Evolutionary conservation across 1,140 invertebrate genomes (phyloP).

Genomic region (Melanaphis sacchari): DNA sequence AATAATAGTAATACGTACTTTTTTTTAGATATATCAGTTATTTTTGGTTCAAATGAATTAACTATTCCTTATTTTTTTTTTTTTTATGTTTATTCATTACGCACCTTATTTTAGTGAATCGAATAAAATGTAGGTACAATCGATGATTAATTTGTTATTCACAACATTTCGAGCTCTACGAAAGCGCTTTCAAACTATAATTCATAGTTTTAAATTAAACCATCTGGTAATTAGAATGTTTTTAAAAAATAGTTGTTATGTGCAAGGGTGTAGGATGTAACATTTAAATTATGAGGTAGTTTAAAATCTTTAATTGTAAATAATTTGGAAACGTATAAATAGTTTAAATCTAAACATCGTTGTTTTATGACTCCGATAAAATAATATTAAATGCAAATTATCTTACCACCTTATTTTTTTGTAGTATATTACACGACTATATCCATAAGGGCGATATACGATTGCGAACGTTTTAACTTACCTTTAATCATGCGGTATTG

Average conservation of each 20-base stretch:
- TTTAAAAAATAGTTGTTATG: no score
- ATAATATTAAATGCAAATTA: conserved; percentile 9
- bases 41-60: background rate
- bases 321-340: background rate
- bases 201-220: no score
- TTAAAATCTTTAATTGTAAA: background rate
- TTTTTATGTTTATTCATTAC: background rate
- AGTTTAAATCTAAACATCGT: background rate
- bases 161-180: no score
- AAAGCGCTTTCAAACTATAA: no score
- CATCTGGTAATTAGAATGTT: no score
- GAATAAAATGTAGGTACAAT: background rate
- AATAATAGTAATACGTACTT: background rate
- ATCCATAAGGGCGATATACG: no score
- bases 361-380: background rate
- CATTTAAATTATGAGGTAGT: background rate
- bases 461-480: no score
- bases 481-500: no score
- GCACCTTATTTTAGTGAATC: background rate
- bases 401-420: background rate
- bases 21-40: background rate
- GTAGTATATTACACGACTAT: background rate
- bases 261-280: background rate
- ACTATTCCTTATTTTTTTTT: background rate
- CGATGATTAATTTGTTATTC: no score